Percentiles rank a stretch among this genome's conserved stretches.
Evolutionary conservation across 2,888 invertebrate species (phyloP).

Genomic region (Aleiodes leptofemur): DNA sequence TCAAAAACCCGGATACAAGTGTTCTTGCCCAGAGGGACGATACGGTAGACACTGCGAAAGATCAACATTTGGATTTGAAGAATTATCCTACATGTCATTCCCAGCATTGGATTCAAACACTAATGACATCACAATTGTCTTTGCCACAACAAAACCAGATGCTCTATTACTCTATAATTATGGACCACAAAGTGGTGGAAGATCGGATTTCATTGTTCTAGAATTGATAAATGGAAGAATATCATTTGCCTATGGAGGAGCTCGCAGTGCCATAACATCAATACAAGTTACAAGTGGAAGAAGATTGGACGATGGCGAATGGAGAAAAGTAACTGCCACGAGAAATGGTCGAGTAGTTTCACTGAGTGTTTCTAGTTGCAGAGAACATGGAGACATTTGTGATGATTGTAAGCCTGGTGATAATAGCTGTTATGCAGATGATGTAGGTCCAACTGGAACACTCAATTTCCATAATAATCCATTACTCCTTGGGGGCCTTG

Average conservation of each 20-base stretch:
- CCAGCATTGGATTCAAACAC: slow-evolving; percentile 90
- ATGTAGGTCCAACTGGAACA: slow-evolving; percentile 91
- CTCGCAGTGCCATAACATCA: slow-evolving; percentile 90
- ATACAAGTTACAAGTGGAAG: slow-evolving; percentile 82
- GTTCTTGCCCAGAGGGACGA: slow-evolving; percentile 89
- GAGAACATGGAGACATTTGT: slow-evolving; percentile 91
- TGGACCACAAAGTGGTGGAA: slow-evolving; percentile 90
- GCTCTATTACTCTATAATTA: slow-evolving; percentile 94
- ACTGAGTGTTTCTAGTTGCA: slow-evolving; percentile 87
- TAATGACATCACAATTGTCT: slow-evolving; percentile 93
- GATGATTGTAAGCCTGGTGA: slow-evolving; percentile 92
- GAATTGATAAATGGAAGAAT: slow-evolving; percentile 91
- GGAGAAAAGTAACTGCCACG: slow-evolving; percentile 94
- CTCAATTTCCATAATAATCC: slow-evolving; percentile 94
- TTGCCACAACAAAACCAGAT: slow-evolving; percentile 92
- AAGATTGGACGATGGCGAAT: slow-evolving; percentile 87
- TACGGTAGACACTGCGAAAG: slow-evolving; percentile 95
- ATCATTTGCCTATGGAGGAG: slow-evolving; percentile 92
- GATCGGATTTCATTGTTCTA: slow-evolving; percentile 94
- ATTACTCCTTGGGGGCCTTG: slow-evolving; percentile 89
- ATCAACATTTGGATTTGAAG: slow-evolving; percentile 92
- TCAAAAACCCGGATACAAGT: slow-evolving; percentile 84
- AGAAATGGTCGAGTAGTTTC: slow-evolving; percentile 93
- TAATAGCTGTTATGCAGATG: slow-evolving; percentile 88
- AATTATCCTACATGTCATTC: slow-evolving; percentile 93